Evolutionary conservation across 2,888 invertebrate genomes (phyloP).

Genomic region (Eretmocerus hayati): DNA sequence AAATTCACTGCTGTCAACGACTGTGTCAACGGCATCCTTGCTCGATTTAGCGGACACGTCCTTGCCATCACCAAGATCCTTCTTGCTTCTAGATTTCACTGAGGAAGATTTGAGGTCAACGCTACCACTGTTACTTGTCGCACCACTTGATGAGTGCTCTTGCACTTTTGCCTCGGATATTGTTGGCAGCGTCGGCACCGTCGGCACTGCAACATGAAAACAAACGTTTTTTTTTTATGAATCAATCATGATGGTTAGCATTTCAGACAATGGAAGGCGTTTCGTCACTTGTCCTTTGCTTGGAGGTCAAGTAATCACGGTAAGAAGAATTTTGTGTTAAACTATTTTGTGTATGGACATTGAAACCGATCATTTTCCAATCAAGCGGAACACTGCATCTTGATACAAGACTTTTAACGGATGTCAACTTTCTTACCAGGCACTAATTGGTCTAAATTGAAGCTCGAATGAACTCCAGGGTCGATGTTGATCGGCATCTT

Average conservation of each 20-base stretch:
- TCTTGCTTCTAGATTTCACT: constrained; percentile 36
- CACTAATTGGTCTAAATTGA: constrained; percentile 77
- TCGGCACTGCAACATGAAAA: constrained; percentile 75
- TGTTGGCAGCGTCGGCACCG: constrained; percentile 80
- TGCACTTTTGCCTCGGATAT: constrained; percentile 77
- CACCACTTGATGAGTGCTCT: constrained; percentile 55
- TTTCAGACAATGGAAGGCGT: too few relatives aligned
- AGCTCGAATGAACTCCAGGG: constrained; percentile 88
- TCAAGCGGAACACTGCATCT: background rate
- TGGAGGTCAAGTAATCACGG: too few relatives aligned
- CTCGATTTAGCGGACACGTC: constrained; percentile 30
- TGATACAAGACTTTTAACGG: constrained; percentile 6
- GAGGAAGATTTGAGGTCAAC: constrained; percentile 39
- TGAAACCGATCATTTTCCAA: constrained; percentile 6
- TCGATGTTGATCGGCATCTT: constrained; percentile 89
- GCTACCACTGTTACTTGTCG: constrained; percentile 50
- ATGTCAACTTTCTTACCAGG: constrained; percentile 46
- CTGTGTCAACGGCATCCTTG: constrained; percentile 37
- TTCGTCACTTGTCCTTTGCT: too few relatives aligned
- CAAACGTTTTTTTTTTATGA: too few relatives aligned
- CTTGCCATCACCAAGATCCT: constrained; percentile 45
- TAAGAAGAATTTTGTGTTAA: too few relatives aligned
- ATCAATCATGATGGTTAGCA: too few relatives aligned
- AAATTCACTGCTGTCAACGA: constrained; percentile 41
- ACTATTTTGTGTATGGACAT: too few relatives aligned